These are phyloP conservation scores for human DNA, from an alignment of 2,113 vertebrate genomes.

Conservation along the genomic window GRCh38 chr11:13684501-13685000, in stretches of 20 bases:
- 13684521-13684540: not conserved
- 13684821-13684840: not conserved
- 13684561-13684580: not conserved
- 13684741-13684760: conserved; percentile 30
- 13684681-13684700: not conserved
- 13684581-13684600: not conserved
- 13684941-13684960: not conserved
- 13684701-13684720: not conserved
- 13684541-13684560: not conserved
- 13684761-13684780: not conserved
- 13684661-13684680: not conserved
- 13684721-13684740: conserved; percentile 2
- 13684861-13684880: not conserved
- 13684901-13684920: conserved; percentile 8
- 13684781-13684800: not conserved
- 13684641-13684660: not conserved
- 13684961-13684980: not conserved
- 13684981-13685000: not conserved
- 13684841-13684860: not conserved
- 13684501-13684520: not conserved
- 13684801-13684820: not conserved
- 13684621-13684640: not conserved
- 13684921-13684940: not conserved
- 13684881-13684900: conserved; percentile 27
- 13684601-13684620: not conserved